Conservation (phyloP, 1,140 invertebrate species). For the Rhizoglyphus robini region DNA sequence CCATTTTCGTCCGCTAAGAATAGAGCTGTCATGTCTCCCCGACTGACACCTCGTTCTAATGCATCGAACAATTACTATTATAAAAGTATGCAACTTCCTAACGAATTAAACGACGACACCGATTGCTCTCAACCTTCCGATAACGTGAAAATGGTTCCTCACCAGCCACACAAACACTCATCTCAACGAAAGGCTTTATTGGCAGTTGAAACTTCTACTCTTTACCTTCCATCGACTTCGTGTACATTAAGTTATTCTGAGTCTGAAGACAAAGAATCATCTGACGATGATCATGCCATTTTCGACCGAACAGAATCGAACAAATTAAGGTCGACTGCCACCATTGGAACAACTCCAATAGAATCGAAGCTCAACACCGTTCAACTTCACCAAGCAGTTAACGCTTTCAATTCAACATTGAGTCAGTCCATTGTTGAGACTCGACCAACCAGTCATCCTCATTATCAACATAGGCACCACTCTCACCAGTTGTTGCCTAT, state of each 20-base stretch:
- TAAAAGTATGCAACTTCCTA: background rate
- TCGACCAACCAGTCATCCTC: background rate
- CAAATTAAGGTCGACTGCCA: background rate
- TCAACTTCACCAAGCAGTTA: background rate
- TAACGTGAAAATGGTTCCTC: background rate
- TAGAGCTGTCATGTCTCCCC: background rate
- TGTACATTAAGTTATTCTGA: slow-evolving; percentile 2
- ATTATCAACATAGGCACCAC: background rate
- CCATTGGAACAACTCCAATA: background rate
- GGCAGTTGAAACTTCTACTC: background rate
- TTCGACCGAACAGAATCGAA: background rate
- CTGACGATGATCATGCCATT: slow-evolving; percentile 1
- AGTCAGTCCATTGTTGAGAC: background rate
- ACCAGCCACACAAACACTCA: background rate
- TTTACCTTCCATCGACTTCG: slow-evolving; percentile 1
- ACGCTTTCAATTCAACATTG: background rate
- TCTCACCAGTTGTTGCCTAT: background rate
- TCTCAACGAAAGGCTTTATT: slow-evolving; percentile 1
- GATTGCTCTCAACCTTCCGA: background rate
- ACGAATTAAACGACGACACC: background rate
- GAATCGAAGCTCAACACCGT: background rate
- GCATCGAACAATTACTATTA: background rate
- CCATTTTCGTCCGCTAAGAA: background rate
- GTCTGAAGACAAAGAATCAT: background rate
- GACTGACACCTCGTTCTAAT: background rate